These are phyloP conservation scores for Andrena bicolor DNA, from an alignment of 2,888 invertebrate genomes.

Conservation along the genomic window DNA sequence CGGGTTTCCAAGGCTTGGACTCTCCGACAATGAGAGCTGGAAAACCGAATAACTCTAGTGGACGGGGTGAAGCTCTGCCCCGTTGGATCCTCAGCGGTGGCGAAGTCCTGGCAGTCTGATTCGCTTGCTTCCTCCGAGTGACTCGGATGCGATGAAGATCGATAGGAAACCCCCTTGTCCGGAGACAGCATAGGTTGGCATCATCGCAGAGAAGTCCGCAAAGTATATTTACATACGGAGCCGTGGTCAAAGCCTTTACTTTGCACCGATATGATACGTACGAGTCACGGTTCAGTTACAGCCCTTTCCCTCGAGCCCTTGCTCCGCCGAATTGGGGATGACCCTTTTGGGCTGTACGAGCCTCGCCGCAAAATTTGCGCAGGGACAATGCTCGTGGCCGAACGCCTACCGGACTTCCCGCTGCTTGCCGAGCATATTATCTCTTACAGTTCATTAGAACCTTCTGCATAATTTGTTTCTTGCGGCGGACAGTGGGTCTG, in stretches of 20 bases:
- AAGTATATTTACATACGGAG: conserved; percentile 81
- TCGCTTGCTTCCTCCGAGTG: conserved; percentile 50
- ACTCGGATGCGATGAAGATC: conserved; percentile 58
- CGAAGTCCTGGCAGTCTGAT: conserved; percentile 21
- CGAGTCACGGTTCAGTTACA: conserved; percentile 57
- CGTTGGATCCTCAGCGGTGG: conserved; percentile 45
- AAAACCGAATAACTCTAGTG: conserved; percentile 41
- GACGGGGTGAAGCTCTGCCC: conserved; percentile 15
- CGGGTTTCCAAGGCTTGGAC: neutral
- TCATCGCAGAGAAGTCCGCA: conserved; percentile 71
- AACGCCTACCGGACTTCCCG: neutral
- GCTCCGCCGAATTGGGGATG: conserved; percentile 56
- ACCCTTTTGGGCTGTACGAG: conserved; percentile 7
- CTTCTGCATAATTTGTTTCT: conserved; percentile 18
- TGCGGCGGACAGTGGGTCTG: neutral
- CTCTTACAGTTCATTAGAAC: conserved; percentile 14
- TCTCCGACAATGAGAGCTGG: neutral
- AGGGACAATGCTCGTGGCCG: conserved; percentile 14
- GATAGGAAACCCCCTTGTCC: conserved; percentile 62
- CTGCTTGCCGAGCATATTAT: conserved; percentile 9
- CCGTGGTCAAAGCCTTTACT: conserved; percentile 82
- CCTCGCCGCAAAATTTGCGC: neutral
- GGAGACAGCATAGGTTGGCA: conserved; percentile 49
- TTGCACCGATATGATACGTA: conserved; percentile 66
- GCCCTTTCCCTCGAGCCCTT: conserved; percentile 47